A percentile compares a stretch with the other conserved stretches of the same genome.
Evolutionary conservation across 2,797 vertebrate genomes (phyloP).

Genomic region (Microcaecilia unicolor): DNA sequence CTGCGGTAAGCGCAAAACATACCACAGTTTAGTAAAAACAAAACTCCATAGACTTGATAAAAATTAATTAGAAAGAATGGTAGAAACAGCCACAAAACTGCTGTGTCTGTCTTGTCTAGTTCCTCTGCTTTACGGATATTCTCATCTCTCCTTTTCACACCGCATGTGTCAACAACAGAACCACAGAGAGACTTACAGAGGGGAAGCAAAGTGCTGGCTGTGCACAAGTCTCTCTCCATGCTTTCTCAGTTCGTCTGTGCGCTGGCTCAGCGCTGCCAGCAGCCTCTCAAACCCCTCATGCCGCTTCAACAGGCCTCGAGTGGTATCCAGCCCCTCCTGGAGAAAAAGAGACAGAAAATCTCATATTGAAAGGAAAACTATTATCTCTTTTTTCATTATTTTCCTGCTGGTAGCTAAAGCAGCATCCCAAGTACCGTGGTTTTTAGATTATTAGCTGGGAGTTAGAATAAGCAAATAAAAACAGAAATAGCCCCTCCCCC

Average conservation of each 20-base stretch:
- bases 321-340: constrained; percentile 69
- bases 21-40: too few relatives aligned
- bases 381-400: too few relatives aligned
- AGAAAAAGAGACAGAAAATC: constrained; percentile 3
- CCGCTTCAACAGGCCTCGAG: constrained; percentile 61
- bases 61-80: too few relatives aligned
- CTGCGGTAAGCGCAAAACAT: too few relatives aligned
- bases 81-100: too few relatives aligned
- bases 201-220: constrained; percentile 50
- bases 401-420: too few relatives aligned
- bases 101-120: too few relatives aligned
- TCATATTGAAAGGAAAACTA: too few relatives aligned
- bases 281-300: constrained; percentile 68
- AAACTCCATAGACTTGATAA: too few relatives aligned
- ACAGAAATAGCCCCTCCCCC: too few relatives aligned
- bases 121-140: background rate
- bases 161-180: background rate
- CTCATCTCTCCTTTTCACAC: background rate
- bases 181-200: constrained; percentile 39
- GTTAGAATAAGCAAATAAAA: too few relatives aligned
- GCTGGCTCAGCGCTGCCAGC: constrained; percentile 51
- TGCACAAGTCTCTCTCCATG: constrained; percentile 48
- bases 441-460: too few relatives aligned
- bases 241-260: constrained; percentile 43
- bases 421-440: background rate